A percentile compares a stretch with the other conserved stretches of the same genome.
phyloP scores from a whole-genome alignment of 1,140 invertebrate genomes.

The Papilio polytes region DNA sequence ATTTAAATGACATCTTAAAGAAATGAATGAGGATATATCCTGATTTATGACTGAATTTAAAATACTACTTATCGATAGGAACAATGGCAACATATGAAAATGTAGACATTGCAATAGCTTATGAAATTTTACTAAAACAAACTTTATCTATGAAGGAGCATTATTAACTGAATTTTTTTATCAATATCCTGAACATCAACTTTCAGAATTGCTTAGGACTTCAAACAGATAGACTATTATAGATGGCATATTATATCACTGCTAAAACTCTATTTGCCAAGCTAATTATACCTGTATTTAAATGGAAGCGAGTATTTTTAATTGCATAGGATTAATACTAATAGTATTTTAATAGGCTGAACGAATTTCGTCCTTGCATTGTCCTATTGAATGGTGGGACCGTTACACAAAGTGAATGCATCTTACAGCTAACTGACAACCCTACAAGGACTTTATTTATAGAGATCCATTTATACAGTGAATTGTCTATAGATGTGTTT shows the following conservation, averaged over 20 bases:
- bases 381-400: constrained; percentile 67
- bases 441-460: constrained; percentile 41
- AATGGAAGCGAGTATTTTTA: constrained; percentile 12
- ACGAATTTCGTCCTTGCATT: constrained; percentile 77
- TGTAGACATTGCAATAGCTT: too few relatives aligned
- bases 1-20: background rate
- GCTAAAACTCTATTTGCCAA: constrained; percentile 1
- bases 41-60: background rate
- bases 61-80: too few relatives aligned
- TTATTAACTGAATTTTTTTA: too few relatives aligned
- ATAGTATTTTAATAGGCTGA: constrained; percentile 76
- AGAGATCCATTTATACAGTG: constrained; percentile 27
- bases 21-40: background rate
- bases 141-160: too few relatives aligned
- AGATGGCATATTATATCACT: background rate
- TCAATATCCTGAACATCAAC: background rate
- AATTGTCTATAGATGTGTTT: background rate
- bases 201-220: background rate
- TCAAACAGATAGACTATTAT: background rate
- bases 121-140: too few relatives aligned
- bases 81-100: too few relatives aligned
- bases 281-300: background rate
- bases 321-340: constrained; percentile 47
- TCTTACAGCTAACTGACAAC: constrained; percentile 58
- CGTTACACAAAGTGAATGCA: constrained; percentile 64